Conservation (phyloP, 1,140 invertebrate genomes). For the Zaprionus gabonicus region DNA sequence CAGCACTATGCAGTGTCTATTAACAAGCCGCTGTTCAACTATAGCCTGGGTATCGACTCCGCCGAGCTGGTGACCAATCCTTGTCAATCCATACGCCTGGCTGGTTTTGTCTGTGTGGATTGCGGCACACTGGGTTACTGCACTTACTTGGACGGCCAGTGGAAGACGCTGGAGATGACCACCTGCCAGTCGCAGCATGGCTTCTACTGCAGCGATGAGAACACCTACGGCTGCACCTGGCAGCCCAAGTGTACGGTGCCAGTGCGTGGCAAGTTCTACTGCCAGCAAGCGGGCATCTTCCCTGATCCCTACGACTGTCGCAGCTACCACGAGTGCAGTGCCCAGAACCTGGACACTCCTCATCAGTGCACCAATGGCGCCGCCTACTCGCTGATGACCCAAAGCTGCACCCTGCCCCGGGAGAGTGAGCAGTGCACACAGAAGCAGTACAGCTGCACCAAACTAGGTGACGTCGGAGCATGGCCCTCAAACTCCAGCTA, state of each 20-base stretch:
- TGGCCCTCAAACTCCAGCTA: conserved; percentile 68
- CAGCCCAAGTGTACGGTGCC: conserved; percentile 56
- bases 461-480: conserved; percentile 57
- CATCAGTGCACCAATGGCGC: conserved; percentile 59
- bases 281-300: conserved; percentile 69
- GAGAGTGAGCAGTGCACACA: conserved; percentile 51
- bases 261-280: conserved; percentile 66
- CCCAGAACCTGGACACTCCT: conserved; percentile 50
- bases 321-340: conserved; percentile 79
- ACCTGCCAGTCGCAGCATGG: conserved; percentile 54
- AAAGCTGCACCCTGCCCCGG: conserved; percentile 55
- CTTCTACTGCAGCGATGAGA: conserved; percentile 75
- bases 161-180: conserved; percentile 61
- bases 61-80: conserved; percentile 50
- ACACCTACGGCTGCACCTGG: conserved; percentile 63
- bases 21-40: neutral
- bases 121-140: conserved; percentile 69
- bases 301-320: conserved; percentile 84
- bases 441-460: conserved; percentile 64
- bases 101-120: conserved; percentile 69
- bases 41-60: conserved; percentile 32
- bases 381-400: conserved; percentile 56
- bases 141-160: conserved; percentile 42
- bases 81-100: conserved; percentile 55
- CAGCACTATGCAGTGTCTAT: neutral